Percentiles rank a stretch among this genome's conserved stretches.
These are phyloP conservation scores for Trichomalopsis sarcophagae DNA, from an alignment of 1,140 invertebrate species.

Conservation along the genomic window DNA sequence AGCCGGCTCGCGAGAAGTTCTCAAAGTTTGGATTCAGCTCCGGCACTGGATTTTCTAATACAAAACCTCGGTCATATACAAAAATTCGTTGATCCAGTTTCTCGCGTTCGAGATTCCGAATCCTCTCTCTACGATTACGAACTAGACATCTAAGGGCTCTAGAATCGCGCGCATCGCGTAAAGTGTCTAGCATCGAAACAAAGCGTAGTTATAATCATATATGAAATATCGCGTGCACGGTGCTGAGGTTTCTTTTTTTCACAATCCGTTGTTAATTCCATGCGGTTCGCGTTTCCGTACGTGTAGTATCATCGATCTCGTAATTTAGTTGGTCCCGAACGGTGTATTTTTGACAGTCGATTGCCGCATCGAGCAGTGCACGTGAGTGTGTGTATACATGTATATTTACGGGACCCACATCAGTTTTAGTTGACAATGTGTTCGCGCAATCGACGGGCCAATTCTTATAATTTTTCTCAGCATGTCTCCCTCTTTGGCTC, in stretches of 20 bases:
- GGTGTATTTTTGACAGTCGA: conserved; percentile 60
- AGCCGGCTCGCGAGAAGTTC: not conserved
- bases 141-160: conserved; percentile 1
- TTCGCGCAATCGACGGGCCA: not conserved
- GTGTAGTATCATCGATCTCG: conserved; percentile 56
- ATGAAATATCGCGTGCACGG: conserved; percentile 8
- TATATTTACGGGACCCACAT: conserved; percentile 24
- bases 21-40: conserved; percentile 13
- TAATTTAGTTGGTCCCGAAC: conserved; percentile 73
- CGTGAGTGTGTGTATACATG: not conserved
- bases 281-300: not conserved
- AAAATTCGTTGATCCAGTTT: conserved; percentile 47
- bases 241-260: conserved; percentile 23
- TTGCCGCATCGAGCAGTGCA: not conserved
- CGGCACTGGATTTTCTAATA: conserved; percentile 22
- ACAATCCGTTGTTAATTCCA: not conserved
- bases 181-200: not conserved
- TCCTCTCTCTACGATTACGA: not conserved
- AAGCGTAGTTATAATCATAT: not conserved
- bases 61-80: conserved; percentile 34
- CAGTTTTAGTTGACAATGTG: not conserved
- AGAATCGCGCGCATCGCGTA: too few relatives aligned
- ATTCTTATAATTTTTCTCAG: not conserved
- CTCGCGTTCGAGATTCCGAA: conserved; percentile 50
- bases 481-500: not conserved